A percentile compares a stretch with the other conserved stretches of the same genome.
Conservation (phyloP, 2,113 vertebrate genomes). For the Ahaetulla prasina region DNA sequence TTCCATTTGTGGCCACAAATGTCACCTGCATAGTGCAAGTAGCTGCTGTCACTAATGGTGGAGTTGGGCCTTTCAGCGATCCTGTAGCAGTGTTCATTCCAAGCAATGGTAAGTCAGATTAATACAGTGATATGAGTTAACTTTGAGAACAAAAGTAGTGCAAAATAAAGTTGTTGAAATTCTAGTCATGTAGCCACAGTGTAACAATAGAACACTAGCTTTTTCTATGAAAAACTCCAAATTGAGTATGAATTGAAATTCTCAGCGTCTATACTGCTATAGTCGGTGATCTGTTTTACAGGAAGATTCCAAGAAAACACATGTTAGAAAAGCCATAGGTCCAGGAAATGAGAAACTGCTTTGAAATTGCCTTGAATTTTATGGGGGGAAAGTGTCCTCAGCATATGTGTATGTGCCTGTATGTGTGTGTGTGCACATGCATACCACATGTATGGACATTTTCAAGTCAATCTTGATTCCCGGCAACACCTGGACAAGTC, state of each 20-base stretch:
- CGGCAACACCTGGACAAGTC: neutral
- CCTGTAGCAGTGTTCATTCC: slow-evolving; percentile 74
- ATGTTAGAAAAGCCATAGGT: neutral
- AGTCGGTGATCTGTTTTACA: neutral
- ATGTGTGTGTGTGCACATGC: neutral
- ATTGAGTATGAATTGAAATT: neutral
- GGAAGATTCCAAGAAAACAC: neutral
- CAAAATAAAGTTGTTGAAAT: neutral
- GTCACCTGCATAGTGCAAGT: slow-evolving; percentile 81
- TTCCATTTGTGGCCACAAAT: slow-evolving; percentile 73
- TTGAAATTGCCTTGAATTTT: neutral
- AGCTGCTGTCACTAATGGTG: slow-evolving; percentile 80
- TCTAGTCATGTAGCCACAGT: neutral
- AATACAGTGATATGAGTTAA: neutral
- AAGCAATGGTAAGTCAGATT: slow-evolving; percentile 68
- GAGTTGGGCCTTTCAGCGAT: slow-evolving; percentile 80
- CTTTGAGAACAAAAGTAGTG: neutral
- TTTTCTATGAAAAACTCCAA: neutral
- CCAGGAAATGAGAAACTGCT: neutral
- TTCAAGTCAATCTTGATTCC: neutral
- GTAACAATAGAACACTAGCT: neutral
- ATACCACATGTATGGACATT: neutral
- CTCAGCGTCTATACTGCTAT: neutral
- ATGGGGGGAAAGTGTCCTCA: neutral
- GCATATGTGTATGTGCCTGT: neutral